Evolutionary conservation across 1,140 invertebrate genomes (phyloP).

Genomic region (Aphis craccivora): DNA sequence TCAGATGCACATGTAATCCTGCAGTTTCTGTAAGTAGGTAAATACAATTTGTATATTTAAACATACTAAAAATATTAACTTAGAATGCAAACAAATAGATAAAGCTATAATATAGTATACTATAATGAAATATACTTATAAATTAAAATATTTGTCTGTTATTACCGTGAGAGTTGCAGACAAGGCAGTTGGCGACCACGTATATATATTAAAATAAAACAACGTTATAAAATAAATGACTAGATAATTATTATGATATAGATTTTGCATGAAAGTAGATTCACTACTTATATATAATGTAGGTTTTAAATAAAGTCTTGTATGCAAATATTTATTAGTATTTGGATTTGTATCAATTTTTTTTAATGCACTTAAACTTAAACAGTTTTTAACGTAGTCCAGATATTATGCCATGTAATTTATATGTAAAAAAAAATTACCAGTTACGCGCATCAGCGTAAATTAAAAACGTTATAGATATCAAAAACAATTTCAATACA

Average conservation of each 20-base stretch:
- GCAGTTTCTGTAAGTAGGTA: too few species aligned
- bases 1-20: too few species aligned
- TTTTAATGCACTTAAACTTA: background rate
- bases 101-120: background rate
- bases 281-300: background rate
- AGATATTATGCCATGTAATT: background rate
- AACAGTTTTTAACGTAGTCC: background rate
- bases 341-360: constrained; percentile 17
- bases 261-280: background rate
- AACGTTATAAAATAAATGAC: background rate
- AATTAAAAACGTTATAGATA: background rate
- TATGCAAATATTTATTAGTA: background rate
- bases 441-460: background rate
- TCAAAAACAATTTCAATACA: background rate
- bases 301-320: background rate
- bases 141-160: background rate
- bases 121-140: background rate
- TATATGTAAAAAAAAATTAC: background rate
- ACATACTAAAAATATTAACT: too few species aligned
- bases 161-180: background rate
- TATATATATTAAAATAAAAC: background rate
- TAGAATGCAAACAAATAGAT: background rate
- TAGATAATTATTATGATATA: background rate
- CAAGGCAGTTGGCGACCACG: background rate
- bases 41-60: too few species aligned